Percentiles rank a stretch among this genome's conserved stretches.
These are phyloP conservation scores for Ganaspis sp. DNA, from an alignment of 1,140 invertebrate genomes.

Conservation along the genomic window DNA sequence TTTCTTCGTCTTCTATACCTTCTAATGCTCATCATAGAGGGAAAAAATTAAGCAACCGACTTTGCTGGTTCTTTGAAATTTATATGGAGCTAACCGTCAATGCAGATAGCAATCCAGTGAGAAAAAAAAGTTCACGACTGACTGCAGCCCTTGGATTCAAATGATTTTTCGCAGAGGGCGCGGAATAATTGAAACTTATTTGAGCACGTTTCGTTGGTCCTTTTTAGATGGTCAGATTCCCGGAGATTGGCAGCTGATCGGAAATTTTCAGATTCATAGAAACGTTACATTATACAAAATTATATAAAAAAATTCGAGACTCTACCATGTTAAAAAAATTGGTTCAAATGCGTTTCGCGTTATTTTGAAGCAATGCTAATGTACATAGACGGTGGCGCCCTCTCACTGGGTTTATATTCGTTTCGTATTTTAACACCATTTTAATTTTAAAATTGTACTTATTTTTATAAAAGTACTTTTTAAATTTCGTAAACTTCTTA, in stretches of 20 bases:
- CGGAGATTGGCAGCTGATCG: constrained; percentile 4
- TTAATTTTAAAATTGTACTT: no score
- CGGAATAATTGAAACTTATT: constrained; percentile 2
- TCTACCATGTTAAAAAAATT: no score
- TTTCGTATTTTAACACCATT: no score
- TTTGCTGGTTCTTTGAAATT: neutral
- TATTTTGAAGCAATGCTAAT: no score
- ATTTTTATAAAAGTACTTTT: no score
- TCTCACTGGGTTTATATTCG: no score
- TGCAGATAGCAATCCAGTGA: constrained; percentile 5
- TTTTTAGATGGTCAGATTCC: constrained; percentile 13
- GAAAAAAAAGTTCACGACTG: neutral
- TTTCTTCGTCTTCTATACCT: neutral
- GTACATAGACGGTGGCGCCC: no score
- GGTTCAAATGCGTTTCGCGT: no score
- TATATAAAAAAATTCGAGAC: no score
- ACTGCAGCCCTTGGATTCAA: neutral
- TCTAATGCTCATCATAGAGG: neutral
- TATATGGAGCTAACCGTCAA: constrained; percentile 1
- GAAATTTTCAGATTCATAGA: neutral
- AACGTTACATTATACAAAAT: neutral
- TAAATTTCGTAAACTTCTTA: no score
- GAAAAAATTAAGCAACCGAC: neutral
- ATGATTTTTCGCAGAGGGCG: constrained; percentile 4
- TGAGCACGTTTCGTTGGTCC: constrained; percentile 2